Conservation (phyloP, 2,797 vertebrate species). For the Diplodus sargus region DNA sequence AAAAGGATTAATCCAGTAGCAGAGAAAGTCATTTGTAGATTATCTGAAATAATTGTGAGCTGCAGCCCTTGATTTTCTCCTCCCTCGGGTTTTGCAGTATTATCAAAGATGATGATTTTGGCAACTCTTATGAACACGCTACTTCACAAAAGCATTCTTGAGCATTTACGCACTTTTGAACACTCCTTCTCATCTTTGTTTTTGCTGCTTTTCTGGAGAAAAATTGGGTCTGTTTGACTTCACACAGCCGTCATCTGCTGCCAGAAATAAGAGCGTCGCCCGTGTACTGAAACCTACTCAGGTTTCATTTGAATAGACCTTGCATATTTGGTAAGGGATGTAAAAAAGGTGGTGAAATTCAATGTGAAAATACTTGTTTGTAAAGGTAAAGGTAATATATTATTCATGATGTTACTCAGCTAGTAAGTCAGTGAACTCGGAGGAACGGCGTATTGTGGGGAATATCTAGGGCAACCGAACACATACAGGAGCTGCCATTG, state of each 20-base stretch:
- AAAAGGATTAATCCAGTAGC: not conserved
- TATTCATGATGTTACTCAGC: not conserved
- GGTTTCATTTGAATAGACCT: too few relatives aligned
- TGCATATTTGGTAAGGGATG: too few relatives aligned
- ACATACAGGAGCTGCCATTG: slow-evolving; percentile 45
- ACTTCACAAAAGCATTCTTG: not conserved
- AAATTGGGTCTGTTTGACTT: too few relatives aligned
- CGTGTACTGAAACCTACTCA: too few relatives aligned
- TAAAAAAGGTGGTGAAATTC: too few relatives aligned
- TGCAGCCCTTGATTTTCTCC: not conserved
- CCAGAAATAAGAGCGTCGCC: not conserved
- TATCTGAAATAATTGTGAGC: not conserved
- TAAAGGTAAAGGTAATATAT: not conserved
- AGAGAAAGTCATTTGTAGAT: not conserved
- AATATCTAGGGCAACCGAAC: slow-evolving; percentile 6
- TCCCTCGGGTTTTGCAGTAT: not conserved
- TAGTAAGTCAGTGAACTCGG: not conserved
- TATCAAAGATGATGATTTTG: not conserved
- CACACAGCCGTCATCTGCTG: too few relatives aligned
- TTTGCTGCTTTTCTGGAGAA: too few relatives aligned
- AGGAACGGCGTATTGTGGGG: slow-evolving; percentile 6
- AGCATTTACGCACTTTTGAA: not conserved
- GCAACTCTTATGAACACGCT: not conserved
- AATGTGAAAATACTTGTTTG: too few relatives aligned
- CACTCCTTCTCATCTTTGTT: not conserved